Percentiles rank a stretch among this genome's conserved stretches.
Conservation (phyloP, 2,113 vertebrate genomes). For the Cinclus mexicanus region DNA sequence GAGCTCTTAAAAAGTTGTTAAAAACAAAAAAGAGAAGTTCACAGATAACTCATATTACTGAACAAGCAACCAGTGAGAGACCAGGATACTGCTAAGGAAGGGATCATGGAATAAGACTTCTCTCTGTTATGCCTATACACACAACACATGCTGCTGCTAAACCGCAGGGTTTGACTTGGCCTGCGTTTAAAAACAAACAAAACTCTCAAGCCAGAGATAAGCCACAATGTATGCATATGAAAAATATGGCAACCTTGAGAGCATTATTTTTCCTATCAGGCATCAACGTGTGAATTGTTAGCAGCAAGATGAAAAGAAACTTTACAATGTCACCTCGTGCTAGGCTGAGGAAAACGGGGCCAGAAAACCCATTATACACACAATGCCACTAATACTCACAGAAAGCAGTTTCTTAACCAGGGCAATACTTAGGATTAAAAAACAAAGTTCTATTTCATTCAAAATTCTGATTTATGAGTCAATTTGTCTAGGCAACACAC, state of each 20-base stretch:
- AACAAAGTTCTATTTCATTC: not conserved
- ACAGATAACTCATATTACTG: not conserved
- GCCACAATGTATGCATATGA: not conserved
- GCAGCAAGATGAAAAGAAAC: not conserved
- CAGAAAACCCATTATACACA: not conserved
- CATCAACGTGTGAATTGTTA: not conserved
- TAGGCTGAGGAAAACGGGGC: not conserved
- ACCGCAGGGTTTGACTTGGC: conserved; percentile 40
- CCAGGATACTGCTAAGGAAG: not conserved
- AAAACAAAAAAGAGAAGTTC: not conserved
- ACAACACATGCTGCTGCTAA: not conserved
- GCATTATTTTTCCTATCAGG: not conserved
- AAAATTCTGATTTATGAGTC: not conserved
- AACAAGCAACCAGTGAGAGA: not conserved
- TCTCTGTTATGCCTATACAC: not conserved
- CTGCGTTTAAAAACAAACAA: not conserved
- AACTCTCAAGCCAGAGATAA: conserved; percentile 46
- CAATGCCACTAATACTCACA: not conserved
- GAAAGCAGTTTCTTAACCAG: not conserved
- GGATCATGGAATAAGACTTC: not conserved
- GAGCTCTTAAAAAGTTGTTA: not conserved
- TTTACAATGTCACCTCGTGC: not conserved
- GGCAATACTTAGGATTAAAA: conserved; percentile 10
- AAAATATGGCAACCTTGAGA: not conserved
- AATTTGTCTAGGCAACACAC: not conserved